Percentiles rank a stretch among this genome's conserved stretches.
phyloP scores from a whole-genome alignment of 2,888 invertebrate species.

The Parochlus steinenii region DNA sequence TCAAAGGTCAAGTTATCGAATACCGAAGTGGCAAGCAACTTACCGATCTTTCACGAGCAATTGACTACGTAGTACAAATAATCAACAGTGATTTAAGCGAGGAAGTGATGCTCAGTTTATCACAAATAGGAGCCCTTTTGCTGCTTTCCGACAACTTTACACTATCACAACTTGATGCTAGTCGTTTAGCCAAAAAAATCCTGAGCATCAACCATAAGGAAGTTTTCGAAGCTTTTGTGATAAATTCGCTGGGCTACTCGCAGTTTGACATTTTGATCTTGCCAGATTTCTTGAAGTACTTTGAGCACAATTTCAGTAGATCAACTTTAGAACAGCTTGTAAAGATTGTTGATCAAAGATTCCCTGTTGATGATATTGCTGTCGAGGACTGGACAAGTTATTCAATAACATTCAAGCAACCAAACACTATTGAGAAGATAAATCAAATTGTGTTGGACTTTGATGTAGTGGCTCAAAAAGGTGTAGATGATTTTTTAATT shows the following conservation, averaged over 20 bases:
- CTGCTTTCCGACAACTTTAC: slow-evolving; percentile 43
- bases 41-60: slow-evolving; percentile 39
- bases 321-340: slow-evolving; percentile 42
- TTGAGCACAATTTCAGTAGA: slow-evolving; percentile 36
- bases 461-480: slow-evolving; percentile 22
- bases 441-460: slow-evolving; percentile 32
- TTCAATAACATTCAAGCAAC: slow-evolving; percentile 33
- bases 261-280: slow-evolving; percentile 58
- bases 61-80: slow-evolving; percentile 37
- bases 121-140: slow-evolving; percentile 40
- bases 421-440: slow-evolving; percentile 39
- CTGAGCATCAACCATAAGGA: slow-evolving; percentile 37
- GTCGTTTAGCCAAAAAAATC: slow-evolving; percentile 46
- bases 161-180: slow-evolving; percentile 55
- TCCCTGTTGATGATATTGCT: too few species aligned
- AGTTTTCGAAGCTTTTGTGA: slow-evolving; percentile 45
- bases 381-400: slow-evolving; percentile 26
- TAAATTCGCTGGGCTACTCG: slow-evolving; percentile 44
- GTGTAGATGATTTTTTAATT: slow-evolving; percentile 27
- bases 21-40: slow-evolving; percentile 47
- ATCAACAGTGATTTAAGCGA: slow-evolving; percentile 33
- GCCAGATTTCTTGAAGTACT: slow-evolving; percentile 45
- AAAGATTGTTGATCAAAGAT: slow-evolving; percentile 48
- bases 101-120: slow-evolving; percentile 32
- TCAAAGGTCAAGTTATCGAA: slow-evolving; percentile 43